Evolutionary conservation across 1,140 invertebrate genomes (phyloP).

Genomic region (Procambarus virginalis): DNA sequence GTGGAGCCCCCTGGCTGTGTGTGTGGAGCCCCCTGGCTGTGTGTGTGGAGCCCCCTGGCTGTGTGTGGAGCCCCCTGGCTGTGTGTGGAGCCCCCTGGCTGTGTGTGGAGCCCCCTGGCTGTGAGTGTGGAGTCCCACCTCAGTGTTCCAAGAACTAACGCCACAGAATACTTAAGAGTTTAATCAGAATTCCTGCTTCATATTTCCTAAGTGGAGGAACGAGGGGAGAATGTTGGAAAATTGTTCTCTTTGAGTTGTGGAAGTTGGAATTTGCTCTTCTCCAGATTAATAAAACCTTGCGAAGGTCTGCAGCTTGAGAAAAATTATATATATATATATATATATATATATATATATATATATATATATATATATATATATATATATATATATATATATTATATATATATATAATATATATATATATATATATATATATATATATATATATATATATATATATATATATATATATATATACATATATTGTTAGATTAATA

Average conservation of each 20-base stretch:
- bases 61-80: too few relatives aligned
- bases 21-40: too few relatives aligned
- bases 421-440: neutral
- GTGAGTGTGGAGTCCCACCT: too few relatives aligned
- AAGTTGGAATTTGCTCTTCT: neutral
- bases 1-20: too few relatives aligned
- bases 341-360: slow-evolving; percentile 25
- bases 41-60: too few relatives aligned
- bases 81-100: too few relatives aligned
- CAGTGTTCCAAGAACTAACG: too few relatives aligned
- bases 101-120: too few relatives aligned
- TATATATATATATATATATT: neutral
- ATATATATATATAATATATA: too few relatives aligned
- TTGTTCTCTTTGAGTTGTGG: neutral
- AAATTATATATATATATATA: slow-evolving; percentile 7
- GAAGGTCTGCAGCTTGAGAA: neutral
- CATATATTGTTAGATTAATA: too few relatives aligned
- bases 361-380: slow-evolving; percentile 25
- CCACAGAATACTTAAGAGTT: neutral
- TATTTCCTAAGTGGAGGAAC: neutral
- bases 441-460: slow-evolving; percentile 7
- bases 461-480: neutral
- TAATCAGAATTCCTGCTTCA: neutral
- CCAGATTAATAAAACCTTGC: neutral
- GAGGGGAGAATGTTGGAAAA: slow-evolving; percentile 3